Conservation (phyloP, 2,797 vertebrate genomes). For the Lutra lutra region DNA sequence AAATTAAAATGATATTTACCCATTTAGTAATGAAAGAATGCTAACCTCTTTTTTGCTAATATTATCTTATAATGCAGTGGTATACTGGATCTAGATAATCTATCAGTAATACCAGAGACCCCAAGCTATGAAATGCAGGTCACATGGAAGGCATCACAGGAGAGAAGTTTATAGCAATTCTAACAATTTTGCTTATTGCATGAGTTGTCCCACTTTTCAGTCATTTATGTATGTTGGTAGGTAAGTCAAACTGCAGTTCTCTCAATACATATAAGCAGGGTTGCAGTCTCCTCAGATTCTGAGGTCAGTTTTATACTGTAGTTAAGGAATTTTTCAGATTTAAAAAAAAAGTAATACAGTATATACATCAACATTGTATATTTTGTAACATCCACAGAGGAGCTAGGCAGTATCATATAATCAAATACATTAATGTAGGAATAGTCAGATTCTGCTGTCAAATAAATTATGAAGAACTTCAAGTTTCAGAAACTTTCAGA, state of each 20-base stretch:
- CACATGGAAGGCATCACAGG: not conserved
- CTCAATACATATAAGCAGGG: not conserved
- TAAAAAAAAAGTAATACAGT: not conserved
- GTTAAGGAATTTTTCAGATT: not conserved
- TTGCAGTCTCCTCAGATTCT: not conserved
- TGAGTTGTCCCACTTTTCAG: not conserved
- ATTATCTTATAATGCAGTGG: not conserved
- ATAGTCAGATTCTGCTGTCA: constrained; percentile 1
- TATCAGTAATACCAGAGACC: not conserved
- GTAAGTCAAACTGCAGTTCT: not conserved
- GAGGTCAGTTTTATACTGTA: not conserved
- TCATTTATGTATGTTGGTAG: not conserved
- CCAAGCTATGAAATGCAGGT: not conserved
- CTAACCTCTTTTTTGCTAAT: not conserved
- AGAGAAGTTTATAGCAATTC: not conserved
- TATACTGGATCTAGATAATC: not conserved
- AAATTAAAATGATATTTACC: not conserved
- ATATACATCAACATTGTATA: not conserved
- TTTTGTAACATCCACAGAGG: not conserved
- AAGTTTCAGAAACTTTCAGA: not conserved
- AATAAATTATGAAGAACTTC: not conserved
- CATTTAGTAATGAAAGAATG: not conserved
- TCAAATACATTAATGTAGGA: not conserved
- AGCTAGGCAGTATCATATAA: not conserved
- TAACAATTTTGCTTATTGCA: not conserved